Conservation (phyloP, 1,140 invertebrate genomes). For the Papilio xuthus region DNA sequence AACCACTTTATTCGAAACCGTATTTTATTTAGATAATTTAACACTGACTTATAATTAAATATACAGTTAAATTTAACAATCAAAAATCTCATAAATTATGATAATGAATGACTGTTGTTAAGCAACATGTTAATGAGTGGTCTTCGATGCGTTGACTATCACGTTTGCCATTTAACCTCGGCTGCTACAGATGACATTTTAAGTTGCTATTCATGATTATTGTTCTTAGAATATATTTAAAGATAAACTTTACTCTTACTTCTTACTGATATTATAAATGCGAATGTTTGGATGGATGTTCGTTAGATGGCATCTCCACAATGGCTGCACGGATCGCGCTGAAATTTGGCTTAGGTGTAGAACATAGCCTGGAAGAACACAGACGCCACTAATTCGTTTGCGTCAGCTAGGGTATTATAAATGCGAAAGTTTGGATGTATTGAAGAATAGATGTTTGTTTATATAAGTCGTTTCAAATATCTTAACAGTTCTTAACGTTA, state of each 20-base stretch:
- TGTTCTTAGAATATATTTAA: slow-evolving; percentile 24
- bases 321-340: too few species aligned
- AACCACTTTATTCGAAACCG: background rate
- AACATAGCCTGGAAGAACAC: too few species aligned
- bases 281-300: too few species aligned
- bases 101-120: slow-evolving; percentile 24
- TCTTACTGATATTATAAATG: too few species aligned
- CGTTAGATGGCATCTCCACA: too few species aligned
- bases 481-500: too few species aligned
- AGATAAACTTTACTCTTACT: background rate
- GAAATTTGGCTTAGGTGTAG: too few species aligned
- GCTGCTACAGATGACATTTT: slow-evolving; percentile 18
- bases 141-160: slow-evolving; percentile 35
- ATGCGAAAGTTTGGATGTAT: too few species aligned
- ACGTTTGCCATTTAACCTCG: slow-evolving; percentile 34
- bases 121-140: slow-evolving; percentile 28
- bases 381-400: too few species aligned
- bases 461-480: too few species aligned
- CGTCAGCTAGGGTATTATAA: too few species aligned
- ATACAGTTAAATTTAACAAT: slow-evolving; percentile 32
- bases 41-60: slow-evolving; percentile 6
- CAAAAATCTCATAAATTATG: slow-evolving; percentile 36
- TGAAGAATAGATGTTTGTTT: too few species aligned
- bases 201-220: slow-evolving; percentile 22
- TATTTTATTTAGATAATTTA: background rate